A percentile compares a stretch with the other conserved stretches of the same genome.
Conservation (phyloP, 2,113 vertebrate species). For the Macrotus californicus region DNA sequence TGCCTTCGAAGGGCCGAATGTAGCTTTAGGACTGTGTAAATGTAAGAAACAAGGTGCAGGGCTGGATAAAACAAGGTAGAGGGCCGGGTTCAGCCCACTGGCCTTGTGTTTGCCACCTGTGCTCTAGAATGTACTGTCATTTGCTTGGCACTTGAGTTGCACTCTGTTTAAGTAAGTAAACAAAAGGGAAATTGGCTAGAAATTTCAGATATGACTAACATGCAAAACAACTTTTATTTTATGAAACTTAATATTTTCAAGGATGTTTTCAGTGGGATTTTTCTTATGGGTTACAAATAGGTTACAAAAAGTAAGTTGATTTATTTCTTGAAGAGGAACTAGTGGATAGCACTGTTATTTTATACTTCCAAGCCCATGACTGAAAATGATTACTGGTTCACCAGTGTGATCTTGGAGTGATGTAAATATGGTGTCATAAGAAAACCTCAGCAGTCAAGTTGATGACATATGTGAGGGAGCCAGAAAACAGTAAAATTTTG, state of each 20-base stretch:
- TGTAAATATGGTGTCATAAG: background rate
- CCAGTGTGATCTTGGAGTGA: background rate
- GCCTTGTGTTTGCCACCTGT: no score
- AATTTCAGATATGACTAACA: slow-evolving; percentile 8
- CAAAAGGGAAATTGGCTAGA: background rate
- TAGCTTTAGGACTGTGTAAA: no score
- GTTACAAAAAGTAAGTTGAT: background rate
- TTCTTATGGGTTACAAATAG: background rate
- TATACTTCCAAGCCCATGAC: background rate
- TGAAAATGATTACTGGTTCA: background rate
- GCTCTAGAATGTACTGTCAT: background rate
- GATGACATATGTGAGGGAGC: background rate
- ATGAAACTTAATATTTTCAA: slow-evolving; percentile 1
- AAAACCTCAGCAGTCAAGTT: background rate
- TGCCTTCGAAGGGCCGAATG: no score
- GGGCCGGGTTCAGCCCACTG: no score
- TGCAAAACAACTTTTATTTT: slow-evolving; percentile 41
- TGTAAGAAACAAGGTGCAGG: no score
- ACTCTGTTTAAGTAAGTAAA: background rate
- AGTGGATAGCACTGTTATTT: slow-evolving; percentile 2
- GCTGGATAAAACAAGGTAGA: no score
- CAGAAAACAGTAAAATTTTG: slow-evolving; percentile 39
- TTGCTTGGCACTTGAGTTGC: background rate
- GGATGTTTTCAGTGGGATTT: slow-evolving; percentile 23
- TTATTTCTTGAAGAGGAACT: background rate